Percentiles rank a stretch among this genome's conserved stretches.
Evolutionary conservation across 2,113 vertebrate species (phyloP).

Genomic region (Coptodon bakossiorum): DNA sequence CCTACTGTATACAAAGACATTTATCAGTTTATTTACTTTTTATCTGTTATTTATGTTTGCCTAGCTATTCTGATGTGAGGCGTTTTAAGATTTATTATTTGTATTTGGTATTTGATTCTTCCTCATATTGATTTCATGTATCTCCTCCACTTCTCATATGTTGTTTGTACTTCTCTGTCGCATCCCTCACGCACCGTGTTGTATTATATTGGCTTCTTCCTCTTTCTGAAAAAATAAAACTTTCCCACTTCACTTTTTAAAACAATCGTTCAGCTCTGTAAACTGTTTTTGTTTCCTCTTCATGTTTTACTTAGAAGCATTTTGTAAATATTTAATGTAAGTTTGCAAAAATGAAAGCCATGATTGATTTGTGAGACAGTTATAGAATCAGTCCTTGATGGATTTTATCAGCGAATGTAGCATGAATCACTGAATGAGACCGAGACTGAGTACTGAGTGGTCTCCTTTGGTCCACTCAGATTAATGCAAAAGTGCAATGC

Average conservation of each 20-base stretch:
- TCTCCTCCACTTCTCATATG: not conserved
- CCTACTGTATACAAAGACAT: not conserved
- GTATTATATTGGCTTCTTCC: not conserved
- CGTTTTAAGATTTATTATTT: rapidly evolving
- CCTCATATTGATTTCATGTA: not conserved
- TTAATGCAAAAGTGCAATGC: not conserved
- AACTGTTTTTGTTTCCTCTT: not conserved
- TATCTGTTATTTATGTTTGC: not conserved
- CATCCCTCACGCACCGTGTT: not conserved
- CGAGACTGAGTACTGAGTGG: rapidly evolving
- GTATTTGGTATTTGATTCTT: not conserved
- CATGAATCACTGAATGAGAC: not conserved
- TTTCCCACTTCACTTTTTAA: not conserved
- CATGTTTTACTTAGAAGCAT: rapidly evolving
- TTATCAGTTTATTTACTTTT: not conserved
- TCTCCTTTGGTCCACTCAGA: rapidly evolving
- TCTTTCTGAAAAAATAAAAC: not conserved
- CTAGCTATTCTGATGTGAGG: not conserved
- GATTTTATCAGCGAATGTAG: not conserved
- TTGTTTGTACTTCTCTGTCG: not conserved
- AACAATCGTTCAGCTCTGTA: not conserved
- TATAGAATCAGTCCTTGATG: not conserved
- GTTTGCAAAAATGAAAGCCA: not conserved
- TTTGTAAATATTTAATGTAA: not conserved
- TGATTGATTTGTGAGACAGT: not conserved